phyloP scores from a whole-genome alignment of 92 coral and sea anemone genomes.

The Phenganax subtilis region DNA sequence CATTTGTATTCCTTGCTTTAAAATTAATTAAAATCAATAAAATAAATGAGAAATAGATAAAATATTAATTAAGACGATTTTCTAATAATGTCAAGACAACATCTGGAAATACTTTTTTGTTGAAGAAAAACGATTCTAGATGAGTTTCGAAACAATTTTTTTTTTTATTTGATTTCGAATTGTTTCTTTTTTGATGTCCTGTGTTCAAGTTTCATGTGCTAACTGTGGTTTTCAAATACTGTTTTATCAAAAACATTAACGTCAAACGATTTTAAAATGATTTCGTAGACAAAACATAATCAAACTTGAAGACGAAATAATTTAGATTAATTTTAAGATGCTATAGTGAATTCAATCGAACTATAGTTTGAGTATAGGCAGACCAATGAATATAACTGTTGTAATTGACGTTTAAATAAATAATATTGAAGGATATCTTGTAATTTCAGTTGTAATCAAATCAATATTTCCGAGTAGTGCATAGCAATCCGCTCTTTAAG shows the following conservation, averaged over 20 bases:
- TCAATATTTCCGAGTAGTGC: too few species aligned
- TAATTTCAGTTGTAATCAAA: too few species aligned
- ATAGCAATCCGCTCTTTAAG: too few species aligned
- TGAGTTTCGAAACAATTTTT: background rate
- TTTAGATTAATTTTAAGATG: background rate
- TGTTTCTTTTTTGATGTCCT: background rate
- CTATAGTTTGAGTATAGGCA: too few species aligned
- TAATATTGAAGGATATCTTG: too few species aligned
- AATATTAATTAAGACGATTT: background rate
- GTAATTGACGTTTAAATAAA: too few species aligned
- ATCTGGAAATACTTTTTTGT: background rate
- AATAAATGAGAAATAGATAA: background rate
- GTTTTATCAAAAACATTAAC: conserved; percentile 12
- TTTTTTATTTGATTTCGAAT: background rate
- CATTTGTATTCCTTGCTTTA: too few species aligned
- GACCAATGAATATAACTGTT: too few species aligned
- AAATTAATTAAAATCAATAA: too few species aligned
- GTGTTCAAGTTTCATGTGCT: background rate
- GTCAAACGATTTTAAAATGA: background rate
- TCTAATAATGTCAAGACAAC: too few species aligned
- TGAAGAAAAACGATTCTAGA: background rate
- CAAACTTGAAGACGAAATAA: background rate
- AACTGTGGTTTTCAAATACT: background rate
- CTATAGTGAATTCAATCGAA: background rate
- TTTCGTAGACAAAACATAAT: conserved; percentile 10